Percentiles rank a stretch among this genome's conserved stretches.
phyloP scores from a whole-genome alignment of 2,888 invertebrate species.

The Pristionchus exspectatus region DNA sequence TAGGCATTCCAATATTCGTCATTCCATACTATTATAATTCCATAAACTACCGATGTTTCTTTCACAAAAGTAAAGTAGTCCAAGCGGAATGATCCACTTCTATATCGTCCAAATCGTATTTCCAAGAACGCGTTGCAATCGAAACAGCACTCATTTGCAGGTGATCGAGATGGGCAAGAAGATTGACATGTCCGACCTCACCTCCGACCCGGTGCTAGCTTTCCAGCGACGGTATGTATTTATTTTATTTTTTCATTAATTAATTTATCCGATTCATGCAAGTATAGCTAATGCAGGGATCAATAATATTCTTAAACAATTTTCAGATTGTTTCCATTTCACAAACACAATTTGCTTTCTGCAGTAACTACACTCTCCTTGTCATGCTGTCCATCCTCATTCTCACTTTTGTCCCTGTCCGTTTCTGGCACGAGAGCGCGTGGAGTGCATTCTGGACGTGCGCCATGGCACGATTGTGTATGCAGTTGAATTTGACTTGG shows the following conservation, averaged over 20 bases:
- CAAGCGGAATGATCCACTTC: background rate
- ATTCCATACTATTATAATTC: too few relatives aligned
- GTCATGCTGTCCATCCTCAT: constrained; percentile 89
- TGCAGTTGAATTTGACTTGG: constrained; percentile 92
- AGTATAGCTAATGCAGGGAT: too few relatives aligned
- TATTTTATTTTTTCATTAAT: background rate
- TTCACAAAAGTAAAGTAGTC: too few relatives aligned
- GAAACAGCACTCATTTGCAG: too few relatives aligned
- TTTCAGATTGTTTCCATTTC: too few relatives aligned
- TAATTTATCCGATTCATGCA: constrained; percentile 57
- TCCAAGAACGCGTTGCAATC: too few relatives aligned
- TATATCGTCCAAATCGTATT: too few relatives aligned
- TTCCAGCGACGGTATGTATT: constrained; percentile 87
- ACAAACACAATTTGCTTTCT: too few relatives aligned
- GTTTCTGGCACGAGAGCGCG: constrained; percentile 88
- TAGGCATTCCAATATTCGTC: background rate
- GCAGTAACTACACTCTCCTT: constrained; percentile 86
- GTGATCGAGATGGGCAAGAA: constrained; percentile 80
- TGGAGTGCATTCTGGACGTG: constrained; percentile 89
- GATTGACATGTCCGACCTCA: constrained; percentile 84
- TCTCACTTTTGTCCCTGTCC: constrained; percentile 84
- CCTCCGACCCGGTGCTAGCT: background rate
- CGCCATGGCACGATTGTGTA: constrained; percentile 87
- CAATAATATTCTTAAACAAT: too few relatives aligned
- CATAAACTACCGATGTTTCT: too few relatives aligned